These are phyloP conservation scores for Hylomyscus alleni DNA, from an alignment of 2,797 vertebrate species.

Conservation along the genomic window DNA sequence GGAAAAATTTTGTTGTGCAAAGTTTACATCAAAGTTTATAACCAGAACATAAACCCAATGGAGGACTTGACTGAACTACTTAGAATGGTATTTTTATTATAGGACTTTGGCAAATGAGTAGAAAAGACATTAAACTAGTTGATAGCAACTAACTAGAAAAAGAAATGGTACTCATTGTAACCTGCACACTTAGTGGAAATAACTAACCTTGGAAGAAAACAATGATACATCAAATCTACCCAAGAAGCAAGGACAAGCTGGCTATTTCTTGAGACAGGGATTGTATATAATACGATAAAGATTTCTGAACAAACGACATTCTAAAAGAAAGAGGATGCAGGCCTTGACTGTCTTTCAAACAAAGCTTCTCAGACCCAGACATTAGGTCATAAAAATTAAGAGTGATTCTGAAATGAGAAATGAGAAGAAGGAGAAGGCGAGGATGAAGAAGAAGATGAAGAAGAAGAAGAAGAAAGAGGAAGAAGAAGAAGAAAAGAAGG, in stretches of 20 bases:
- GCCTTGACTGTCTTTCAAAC: neutral
- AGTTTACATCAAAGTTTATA: neutral
- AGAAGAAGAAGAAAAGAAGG: no score
- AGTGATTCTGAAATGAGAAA: constrained; percentile 63
- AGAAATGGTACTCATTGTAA: neutral
- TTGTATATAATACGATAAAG: neutral
- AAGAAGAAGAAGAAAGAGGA: no score
- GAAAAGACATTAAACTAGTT: neutral
- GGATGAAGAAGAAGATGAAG: no score
- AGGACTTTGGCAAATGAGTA: constrained; percentile 3
- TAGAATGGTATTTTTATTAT: neutral
- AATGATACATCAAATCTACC: neutral
- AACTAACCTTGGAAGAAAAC: neutral
- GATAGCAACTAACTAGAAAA: neutral
- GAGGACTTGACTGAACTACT: neutral
- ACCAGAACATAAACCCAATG: neutral
- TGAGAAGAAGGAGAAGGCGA: neutral
- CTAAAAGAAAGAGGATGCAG: constrained; percentile 22
- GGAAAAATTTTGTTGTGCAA: neutral
- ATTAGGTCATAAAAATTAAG: constrained; percentile 16
- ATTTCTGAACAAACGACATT: constrained; percentile 59
- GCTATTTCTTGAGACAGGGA: neutral
- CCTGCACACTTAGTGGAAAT: neutral
- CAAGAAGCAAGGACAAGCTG: neutral
- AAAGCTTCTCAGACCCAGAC: neutral